Evolutionary conservation across 2,888 invertebrate species (phyloP).

Genomic region (Hirtodrosophila duncani): DNA sequence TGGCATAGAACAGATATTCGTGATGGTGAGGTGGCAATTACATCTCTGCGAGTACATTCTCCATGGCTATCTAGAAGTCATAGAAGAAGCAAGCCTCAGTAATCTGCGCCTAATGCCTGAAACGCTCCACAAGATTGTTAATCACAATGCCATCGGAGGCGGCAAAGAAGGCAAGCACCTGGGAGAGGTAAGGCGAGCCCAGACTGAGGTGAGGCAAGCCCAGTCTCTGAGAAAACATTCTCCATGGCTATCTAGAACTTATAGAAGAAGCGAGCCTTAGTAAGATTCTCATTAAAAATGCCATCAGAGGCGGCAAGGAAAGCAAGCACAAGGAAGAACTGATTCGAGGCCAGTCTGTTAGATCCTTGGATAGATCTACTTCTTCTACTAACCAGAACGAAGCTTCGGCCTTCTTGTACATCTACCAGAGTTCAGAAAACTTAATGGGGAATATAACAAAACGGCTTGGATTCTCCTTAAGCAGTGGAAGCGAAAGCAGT

Average conservation of each 20-base stretch:
- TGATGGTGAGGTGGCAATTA: constrained; percentile 98
- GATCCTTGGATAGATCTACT: constrained; percentile 95
- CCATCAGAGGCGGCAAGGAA: too few species aligned
- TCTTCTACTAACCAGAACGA: constrained; percentile 99
- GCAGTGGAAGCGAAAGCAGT: too few species aligned
- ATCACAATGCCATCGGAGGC: constrained; percentile 99
- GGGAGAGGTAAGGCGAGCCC: constrained; percentile 96
- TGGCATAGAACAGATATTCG: constrained; percentile 95
- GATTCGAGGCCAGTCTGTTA: constrained; percentile 95
- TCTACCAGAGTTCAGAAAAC: constrained; percentile 97
- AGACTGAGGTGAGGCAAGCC: constrained; percentile 88
- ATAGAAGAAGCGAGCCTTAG: too few species aligned
- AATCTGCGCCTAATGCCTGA: constrained; percentile 97
- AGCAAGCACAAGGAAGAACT: too few species aligned
- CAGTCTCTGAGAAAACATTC: too few species aligned
- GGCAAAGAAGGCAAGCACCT: constrained; percentile 98
- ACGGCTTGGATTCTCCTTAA: constrained; percentile 92
- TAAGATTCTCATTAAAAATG: too few species aligned
- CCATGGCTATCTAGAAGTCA: constrained; percentile 99
- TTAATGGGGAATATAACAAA: constrained; percentile 98
- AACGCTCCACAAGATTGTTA: constrained; percentile 98
- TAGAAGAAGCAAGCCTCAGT: constrained; percentile 99
- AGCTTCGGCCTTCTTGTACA: constrained; percentile 99
- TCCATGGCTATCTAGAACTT: too few species aligned
- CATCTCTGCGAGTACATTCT: constrained; percentile 99